Evolutionary conservation across 2,797 vertebrate species (phyloP), one percentile per base, ranked within the genome.

Genomic region (Hypotaenidia philippensis): DNA sequence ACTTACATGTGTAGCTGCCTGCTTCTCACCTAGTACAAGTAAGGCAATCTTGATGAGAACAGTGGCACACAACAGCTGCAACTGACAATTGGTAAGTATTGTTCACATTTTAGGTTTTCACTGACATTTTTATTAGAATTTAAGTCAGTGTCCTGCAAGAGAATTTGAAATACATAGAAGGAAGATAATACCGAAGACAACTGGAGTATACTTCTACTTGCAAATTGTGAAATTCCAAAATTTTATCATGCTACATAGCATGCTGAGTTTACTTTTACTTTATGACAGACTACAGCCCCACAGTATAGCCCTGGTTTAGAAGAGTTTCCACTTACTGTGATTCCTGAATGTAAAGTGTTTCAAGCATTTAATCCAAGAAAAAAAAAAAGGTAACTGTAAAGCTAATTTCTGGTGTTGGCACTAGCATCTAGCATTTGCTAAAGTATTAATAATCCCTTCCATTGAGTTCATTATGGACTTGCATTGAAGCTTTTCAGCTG

Each of bases 1-100:
- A 66, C 99, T 99, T 31, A 99, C 95, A 0, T 99, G 99, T 0
- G 99, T 99, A 65, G 99, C 99, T n/a, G 99, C 99, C 96, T 99
- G 99, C 94, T 99, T 99, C 96, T 99, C 99, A 63, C 99, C 99
- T 99, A 90, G 13, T 29, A 31, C 0, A 2, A 93, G 26, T 60
- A 75, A 70, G 26, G 20, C 31, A 50, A 5, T 55, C 55, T 87
- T 31, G 18, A 40, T 0, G 0, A 41, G 20, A 82, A 70, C 14
- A 72, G 41, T 1, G 0, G 34, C 5, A 4, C 1, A 4, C 45
- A 86, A 76, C 41, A 65, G 32, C 5, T 76, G 11, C 31, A 88
- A 69, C 23, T 50, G 12, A 29, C 20, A 66, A 3, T 38, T 56
- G 11, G 1, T 19, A 87, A 85, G 15, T 18, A 20, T 7, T 23